Percentiles rank a stretch among this genome's conserved stretches.
phyloP scores from a whole-genome alignment of 2,797 vertebrate species.

The Echiichthys vipera region DNA sequence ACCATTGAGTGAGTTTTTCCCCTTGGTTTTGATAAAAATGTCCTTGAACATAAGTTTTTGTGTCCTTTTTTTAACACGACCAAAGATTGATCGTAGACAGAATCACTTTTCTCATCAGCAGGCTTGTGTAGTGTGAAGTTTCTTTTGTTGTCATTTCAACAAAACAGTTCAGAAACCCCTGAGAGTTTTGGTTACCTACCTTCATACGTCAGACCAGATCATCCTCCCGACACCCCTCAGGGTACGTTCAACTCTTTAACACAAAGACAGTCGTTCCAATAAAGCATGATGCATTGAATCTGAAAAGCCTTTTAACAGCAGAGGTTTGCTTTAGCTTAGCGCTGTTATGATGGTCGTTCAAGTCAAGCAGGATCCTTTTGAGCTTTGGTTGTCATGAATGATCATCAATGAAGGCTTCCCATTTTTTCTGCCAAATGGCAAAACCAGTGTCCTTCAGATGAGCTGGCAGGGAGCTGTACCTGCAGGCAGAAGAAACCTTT shows the following conservation, averaged over 20 bases:
- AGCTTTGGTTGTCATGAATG: constrained; percentile 41
- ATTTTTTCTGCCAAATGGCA: constrained; percentile 87
- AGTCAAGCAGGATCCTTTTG: constrained; percentile 41
- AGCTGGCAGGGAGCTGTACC: constrained; percentile 88
- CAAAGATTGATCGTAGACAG: background rate
- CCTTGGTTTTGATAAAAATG: background rate
- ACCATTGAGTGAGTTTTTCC: background rate
- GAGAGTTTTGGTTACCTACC: background rate
- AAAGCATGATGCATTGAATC: background rate
- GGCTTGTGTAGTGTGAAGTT: background rate
- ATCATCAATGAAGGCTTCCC: constrained; percentile 87
- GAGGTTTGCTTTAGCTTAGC: background rate
- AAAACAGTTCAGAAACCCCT: background rate
- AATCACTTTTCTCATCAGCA: background rate
- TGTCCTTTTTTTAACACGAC: background rate
- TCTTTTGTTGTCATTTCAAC: background rate
- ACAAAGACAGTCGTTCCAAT: background rate
- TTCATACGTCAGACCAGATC: background rate
- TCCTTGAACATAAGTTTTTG: background rate
- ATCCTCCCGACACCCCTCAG: background rate
- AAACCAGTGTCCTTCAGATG: constrained; percentile 79
- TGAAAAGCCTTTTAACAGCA: no score
- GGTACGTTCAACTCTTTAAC: background rate
- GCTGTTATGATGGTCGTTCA: constrained; percentile 14
- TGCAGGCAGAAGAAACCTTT: constrained; percentile 61